Conservation (phyloP, 2,797 vertebrate genomes). For the Melanitta fusca region DNA sequence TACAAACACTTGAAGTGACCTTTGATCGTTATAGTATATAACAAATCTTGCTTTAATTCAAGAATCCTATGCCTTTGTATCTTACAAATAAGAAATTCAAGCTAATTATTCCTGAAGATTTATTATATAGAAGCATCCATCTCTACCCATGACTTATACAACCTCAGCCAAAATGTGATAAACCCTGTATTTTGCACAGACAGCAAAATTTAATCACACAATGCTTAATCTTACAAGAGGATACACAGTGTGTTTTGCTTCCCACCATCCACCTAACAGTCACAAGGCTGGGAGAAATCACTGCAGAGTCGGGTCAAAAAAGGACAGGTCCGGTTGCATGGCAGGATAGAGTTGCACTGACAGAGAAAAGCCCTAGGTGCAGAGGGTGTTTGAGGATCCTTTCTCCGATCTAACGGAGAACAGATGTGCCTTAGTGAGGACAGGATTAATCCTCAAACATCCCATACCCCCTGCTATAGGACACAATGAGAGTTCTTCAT, state of each 20-base stretch:
- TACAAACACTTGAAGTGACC: neutral
- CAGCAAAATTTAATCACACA: neutral
- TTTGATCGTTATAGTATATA: neutral
- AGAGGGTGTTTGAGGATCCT: neutral
- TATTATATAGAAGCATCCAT: neutral
- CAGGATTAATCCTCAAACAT: constrained; percentile 10
- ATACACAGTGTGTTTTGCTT: neutral
- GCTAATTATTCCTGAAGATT: neutral
- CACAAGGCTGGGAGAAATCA: neutral
- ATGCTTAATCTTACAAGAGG: neutral
- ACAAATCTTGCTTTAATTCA: constrained; percentile 12
- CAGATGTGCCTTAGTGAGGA: constrained; percentile 36
- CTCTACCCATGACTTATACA: neutral
- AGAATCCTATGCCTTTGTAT: neutral
- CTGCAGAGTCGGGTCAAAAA: neutral
- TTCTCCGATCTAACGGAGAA: constrained; percentile 24
- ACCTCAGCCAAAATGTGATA: constrained; percentile 27
- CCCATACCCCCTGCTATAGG: neutral
- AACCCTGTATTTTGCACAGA: constrained; percentile 4
- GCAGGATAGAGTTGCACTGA: neutral
- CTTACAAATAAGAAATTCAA: constrained; percentile 1
- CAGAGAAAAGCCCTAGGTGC: neutral
- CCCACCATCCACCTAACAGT: neutral
- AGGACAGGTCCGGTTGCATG: neutral
- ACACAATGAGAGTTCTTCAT: constrained; percentile 24